Conservation (phyloP, 2,113 vertebrate genomes). For the Coracopsis vasa region DNA sequence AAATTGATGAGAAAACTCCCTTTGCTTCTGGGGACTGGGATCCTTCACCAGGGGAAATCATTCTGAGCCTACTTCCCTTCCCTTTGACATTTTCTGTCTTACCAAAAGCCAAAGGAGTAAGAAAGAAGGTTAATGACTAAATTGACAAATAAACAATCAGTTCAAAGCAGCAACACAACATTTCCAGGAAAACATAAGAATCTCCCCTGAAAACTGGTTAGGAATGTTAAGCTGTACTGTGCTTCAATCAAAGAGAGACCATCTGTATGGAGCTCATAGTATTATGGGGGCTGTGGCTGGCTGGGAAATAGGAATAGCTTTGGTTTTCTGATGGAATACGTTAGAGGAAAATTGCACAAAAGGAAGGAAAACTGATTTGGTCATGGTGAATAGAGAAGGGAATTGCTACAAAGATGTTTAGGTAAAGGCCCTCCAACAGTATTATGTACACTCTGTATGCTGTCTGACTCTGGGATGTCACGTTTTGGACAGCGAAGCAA, state of each 20-base stretch:
- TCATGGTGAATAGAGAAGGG: background rate
- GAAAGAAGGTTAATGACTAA: constrained; percentile 47
- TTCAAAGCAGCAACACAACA: constrained; percentile 10
- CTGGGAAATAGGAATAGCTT: background rate
- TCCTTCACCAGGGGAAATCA: constrained; percentile 31
- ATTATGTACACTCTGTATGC: too few species aligned
- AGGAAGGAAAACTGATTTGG: background rate
- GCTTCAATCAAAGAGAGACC: background rate
- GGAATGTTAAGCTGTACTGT: background rate
- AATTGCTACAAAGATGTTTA: background rate
- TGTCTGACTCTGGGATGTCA: background rate
- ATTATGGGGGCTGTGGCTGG: background rate
- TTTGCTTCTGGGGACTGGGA: constrained; percentile 7
- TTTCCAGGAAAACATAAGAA: constrained; percentile 13
- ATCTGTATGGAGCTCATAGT: background rate
- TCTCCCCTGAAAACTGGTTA: background rate
- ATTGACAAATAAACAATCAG: constrained; percentile 44
- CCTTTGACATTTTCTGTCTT: constrained; percentile 43
- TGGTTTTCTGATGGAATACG: background rate
- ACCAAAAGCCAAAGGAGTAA: constrained; percentile 34
- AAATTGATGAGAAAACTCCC: constrained; percentile 54
- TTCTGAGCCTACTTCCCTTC: constrained; percentile 12
- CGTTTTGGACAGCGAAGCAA: background rate
- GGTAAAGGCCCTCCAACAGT: background rate
- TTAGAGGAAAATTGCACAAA: background rate